A percentile compares a stretch with the other conserved stretches of the same genome.
These are phyloP conservation scores for Spongilla lacustris DNA, from an alignment of 37 sponge, comb jelly and placozoan species.

Conservation along the genomic window DNA sequence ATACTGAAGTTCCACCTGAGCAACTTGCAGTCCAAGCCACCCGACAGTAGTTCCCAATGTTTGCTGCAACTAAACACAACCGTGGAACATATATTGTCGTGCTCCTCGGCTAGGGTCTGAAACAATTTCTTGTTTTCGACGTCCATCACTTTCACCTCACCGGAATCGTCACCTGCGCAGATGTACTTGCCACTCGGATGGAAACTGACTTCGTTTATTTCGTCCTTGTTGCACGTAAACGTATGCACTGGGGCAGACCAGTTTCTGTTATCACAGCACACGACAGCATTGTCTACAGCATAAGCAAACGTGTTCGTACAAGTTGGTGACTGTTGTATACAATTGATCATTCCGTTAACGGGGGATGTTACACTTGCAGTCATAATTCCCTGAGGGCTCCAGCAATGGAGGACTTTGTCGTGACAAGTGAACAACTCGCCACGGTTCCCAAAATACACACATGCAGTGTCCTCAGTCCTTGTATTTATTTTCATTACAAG, in stretches of 20 bases:
- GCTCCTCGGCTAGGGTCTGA: constrained; percentile 34
- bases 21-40: constrained; percentile 60
- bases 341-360: constrained; percentile 27
- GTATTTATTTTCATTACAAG: constrained; percentile 16
- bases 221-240: constrained; percentile 56
- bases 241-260: constrained; percentile 10
- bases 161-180: constrained; percentile 69
- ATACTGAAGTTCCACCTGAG: constrained; percentile 63
- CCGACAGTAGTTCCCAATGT: constrained; percentile 61
- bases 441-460: constrained; percentile 11
- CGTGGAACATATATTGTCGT: constrained; percentile 71
- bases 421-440: constrained; percentile 45
- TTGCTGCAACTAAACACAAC: constrained; percentile 45
- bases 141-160: constrained; percentile 66
- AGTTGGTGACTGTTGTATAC: constrained; percentile 10
- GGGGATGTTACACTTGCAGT: background rate
- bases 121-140: constrained; percentile 22
- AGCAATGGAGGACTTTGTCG: constrained; percentile 20
- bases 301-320: constrained; percentile 7
- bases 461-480: constrained; percentile 6
- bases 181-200: constrained; percentile 35
- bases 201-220: constrained; percentile 67
- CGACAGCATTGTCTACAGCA: constrained; percentile 31
- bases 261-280: constrained; percentile 27
- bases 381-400: constrained; percentile 12